Evolutionary conservation across 2,797 vertebrate genomes (phyloP).

Genomic region (Takifugu rubripes): DNA sequence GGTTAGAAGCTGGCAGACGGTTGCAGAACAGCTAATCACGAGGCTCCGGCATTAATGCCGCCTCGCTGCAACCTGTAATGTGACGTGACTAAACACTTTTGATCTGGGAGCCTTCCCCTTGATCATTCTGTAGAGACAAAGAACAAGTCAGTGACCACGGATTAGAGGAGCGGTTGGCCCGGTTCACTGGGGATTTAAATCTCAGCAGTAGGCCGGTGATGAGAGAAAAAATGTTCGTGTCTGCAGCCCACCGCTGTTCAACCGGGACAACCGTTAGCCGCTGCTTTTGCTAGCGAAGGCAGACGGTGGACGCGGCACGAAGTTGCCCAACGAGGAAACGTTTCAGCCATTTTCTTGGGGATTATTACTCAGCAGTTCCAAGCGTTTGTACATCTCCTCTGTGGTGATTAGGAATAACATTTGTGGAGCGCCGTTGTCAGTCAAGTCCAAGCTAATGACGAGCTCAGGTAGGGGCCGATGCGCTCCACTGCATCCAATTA

Average conservation of each 20-base stretch:
- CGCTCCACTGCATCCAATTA: conserved; percentile 71
- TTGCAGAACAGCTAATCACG: conserved; percentile 55
- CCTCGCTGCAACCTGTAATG: conserved; percentile 70
- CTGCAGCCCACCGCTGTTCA: too few species aligned
- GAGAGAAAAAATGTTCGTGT: conserved; percentile 22
- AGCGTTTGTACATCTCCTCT: conserved; percentile 25
- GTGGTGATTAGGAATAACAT: conserved; percentile 29
- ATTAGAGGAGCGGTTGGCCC: conserved; percentile 44
- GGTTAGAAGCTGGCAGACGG: conserved; percentile 40
- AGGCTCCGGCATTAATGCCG: conserved; percentile 60
- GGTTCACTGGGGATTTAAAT: conserved; percentile 40
- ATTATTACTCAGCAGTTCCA: conserved; percentile 9
- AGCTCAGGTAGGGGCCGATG: conserved; percentile 65
- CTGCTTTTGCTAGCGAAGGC: conserved; percentile 33
- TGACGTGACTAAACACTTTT: conserved; percentile 70
- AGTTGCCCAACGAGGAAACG: conserved; percentile 12
- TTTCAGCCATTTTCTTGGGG: conserved; percentile 25
- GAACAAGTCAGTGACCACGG: conserved; percentile 43
- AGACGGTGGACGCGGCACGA: not conserved
- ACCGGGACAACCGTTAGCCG: conserved; percentile 24
- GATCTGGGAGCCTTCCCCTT: conserved; percentile 68
- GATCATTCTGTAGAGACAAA: conserved; percentile 66
- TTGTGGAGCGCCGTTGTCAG: conserved; percentile 60
- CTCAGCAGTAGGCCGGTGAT: conserved; percentile 18
- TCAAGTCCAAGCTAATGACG: conserved; percentile 64